A percentile compares a stretch with the other conserved stretches of the same genome.
These are phyloP conservation scores for Pangasianodon gigas DNA, from an alignment of 2,113 vertebrate species.

Conservation along the genomic window DNA sequence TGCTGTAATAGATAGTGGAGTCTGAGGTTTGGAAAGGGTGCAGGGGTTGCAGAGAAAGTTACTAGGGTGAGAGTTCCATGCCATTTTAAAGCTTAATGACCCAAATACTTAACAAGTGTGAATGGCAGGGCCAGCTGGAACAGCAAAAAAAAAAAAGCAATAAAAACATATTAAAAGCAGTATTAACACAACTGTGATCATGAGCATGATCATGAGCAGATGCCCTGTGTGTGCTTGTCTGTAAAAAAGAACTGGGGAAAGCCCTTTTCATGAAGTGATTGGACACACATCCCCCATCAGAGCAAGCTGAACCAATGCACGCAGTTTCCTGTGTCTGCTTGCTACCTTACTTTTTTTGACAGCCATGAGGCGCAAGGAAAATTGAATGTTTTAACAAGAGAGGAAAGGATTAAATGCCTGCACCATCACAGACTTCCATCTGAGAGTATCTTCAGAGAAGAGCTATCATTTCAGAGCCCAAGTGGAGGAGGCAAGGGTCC, in stretches of 20 bases:
- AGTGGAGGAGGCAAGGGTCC: neutral
- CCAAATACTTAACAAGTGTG: constrained; percentile 53
- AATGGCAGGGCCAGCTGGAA: constrained; percentile 70
- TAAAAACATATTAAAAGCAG: constrained; percentile 73
- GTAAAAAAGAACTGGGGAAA: constrained; percentile 63
- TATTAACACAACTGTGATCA: constrained; percentile 72
- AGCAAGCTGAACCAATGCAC: constrained; percentile 73
- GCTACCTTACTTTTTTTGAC: constrained; percentile 50
- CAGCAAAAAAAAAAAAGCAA: constrained; percentile 47
- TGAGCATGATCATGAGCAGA: constrained; percentile 29
- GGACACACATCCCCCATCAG: constrained; percentile 72
- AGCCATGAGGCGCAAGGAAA: constrained; percentile 63
- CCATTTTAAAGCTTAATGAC: constrained; percentile 60
- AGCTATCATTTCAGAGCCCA: constrained; percentile 2
- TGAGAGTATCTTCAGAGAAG: neutral
- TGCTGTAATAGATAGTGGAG: constrained; percentile 39
- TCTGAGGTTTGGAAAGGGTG: neutral
- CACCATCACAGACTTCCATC: neutral
- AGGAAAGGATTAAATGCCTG: constrained; percentile 21
- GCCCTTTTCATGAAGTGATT: constrained; percentile 67
- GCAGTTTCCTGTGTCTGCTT: constrained; percentile 71
- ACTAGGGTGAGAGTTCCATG: constrained; percentile 20
- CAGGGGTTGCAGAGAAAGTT: neutral
- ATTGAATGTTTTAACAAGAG: constrained; percentile 70
- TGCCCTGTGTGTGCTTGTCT: constrained; percentile 29